These are phyloP conservation scores for Calyptommatus sinebrachiatus DNA, from an alignment of 2,113 vertebrate species.

Conservation along the genomic window DNA sequence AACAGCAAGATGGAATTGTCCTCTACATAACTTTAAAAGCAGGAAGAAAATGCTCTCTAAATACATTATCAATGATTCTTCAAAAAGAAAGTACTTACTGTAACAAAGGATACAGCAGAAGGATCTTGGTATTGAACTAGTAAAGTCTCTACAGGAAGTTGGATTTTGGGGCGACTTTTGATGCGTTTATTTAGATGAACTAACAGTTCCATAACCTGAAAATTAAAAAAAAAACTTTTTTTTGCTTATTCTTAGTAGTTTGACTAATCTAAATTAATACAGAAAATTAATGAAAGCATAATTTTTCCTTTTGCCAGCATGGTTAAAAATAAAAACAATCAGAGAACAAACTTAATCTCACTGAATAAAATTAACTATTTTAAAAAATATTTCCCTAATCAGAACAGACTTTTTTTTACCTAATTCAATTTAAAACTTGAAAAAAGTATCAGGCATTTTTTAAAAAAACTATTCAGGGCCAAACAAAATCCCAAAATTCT, in stretches of 20 bases:
- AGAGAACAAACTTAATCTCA: background rate
- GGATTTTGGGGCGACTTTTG: conserved; percentile 95
- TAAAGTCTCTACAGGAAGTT: conserved; percentile 94
- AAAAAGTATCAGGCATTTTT: background rate
- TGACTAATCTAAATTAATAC: no score
- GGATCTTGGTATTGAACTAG: conserved; percentile 98
- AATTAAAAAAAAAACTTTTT: conserved; percentile 25
- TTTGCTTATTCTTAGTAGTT: background rate
- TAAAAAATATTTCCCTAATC: background rate
- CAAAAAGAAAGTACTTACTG: conserved; percentile 73
- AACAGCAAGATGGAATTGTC: no score
- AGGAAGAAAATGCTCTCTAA: background rate
- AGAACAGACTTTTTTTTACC: background rate
- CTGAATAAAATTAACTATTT: background rate
- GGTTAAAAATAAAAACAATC: background rate
- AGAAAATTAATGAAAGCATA: background rate
- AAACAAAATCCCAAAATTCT: no score
- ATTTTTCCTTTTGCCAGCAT: background rate
- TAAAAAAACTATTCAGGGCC: background rate
- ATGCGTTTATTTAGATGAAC: conserved; percentile 97
- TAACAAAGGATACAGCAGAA: conserved; percentile 95
- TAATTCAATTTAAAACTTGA: background rate
- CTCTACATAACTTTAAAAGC: background rate
- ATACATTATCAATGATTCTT: background rate
- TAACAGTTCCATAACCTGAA: conserved; percentile 94